Base-by-base conservation (phyloP, 2,113 vertebrate species). In the Oostethus manadensis region DNA sequence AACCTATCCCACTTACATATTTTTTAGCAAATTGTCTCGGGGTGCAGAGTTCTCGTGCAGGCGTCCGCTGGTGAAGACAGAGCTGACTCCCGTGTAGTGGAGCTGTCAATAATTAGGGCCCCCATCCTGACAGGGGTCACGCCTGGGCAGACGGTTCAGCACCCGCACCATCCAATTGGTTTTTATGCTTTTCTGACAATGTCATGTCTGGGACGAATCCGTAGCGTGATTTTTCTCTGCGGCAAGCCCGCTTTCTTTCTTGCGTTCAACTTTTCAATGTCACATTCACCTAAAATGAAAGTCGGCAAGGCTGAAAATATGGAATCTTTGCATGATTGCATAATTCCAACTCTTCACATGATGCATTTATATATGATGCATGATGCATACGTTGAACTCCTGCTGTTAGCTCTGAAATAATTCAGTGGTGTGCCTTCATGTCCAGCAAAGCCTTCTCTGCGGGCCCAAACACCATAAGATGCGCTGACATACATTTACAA, bases 101-200 rank as follows among this genome's bases (percentile, higher is more conserved):
- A 35, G 29, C 78, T 87, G 85, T 88, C 86, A 87, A 88, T 89
- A 86, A 87, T 84, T 89, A 83, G 68, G 38, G 70, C 70, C 68
- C 18, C 68, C 51, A 80, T 78, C 68, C 66, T 72, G 82, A 79
- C 78, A 72, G 81, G 77, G 83, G 84, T 79, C 64, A 56, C 82
- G 64, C 59, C 68, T 74, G 84, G 79, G 74, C 80, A 73, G 60
- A 53, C 57, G 66, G 79, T 82, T 68, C 85, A 66, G 62, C 44
- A 75, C 53, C 59, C 51, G 58, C 76, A 47, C 54, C n/a, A 20
- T 65, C 71, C 88, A 89, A 89, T 88, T 87, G 84, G 78, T 76
- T 48, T 86, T 78, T 86, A 80, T 56, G 43, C 60, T 71, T 76
- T 74, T 61, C 68, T 76, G 86, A 77, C 80, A 84, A 83, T 73